phyloP scores from a whole-genome alignment of 2,113 vertebrate genomes.

The Arenaria interpres region DNA sequence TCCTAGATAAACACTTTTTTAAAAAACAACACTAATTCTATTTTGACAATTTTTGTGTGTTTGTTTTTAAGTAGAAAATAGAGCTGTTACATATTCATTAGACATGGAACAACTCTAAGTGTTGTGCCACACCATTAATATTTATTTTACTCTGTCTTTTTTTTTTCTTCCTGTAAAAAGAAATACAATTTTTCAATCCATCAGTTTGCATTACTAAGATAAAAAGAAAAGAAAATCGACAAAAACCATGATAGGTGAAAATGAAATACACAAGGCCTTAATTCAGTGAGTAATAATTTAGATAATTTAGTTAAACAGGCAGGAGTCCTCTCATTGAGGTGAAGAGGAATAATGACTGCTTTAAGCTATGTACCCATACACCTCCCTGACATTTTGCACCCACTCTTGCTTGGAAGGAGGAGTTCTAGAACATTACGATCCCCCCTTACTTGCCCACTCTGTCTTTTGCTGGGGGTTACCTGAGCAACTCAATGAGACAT shows the following conservation, averaged over 20 bases:
- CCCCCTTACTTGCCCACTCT: neutral
- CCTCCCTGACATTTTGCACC: accelerated
- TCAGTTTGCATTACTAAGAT: neutral
- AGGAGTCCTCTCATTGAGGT: neutral
- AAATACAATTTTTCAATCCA: slow-evolving; percentile 9
- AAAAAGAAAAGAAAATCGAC: neutral
- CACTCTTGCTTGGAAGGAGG: neutral
- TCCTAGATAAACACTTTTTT: neutral
- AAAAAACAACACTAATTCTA: neutral
- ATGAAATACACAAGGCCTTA: neutral
- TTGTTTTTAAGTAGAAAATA: slow-evolving; percentile 10
- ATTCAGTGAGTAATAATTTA: neutral
- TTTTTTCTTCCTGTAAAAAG: neutral
- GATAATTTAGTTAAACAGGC: neutral
- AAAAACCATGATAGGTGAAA: neutral
- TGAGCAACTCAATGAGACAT: neutral
- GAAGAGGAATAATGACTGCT: neutral
- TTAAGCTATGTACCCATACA: neutral
- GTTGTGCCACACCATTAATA: slow-evolving; percentile 17
- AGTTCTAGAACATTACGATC: neutral
- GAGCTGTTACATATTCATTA: slow-evolving; percentile 39
- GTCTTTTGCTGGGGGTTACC: neutral
- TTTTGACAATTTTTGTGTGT: neutral
- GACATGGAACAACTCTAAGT: neutral
- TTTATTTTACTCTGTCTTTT: neutral